Evolutionary conservation across 2,888 invertebrate genomes (phyloP).

Genomic region (Epinotia bilunana): DNA sequence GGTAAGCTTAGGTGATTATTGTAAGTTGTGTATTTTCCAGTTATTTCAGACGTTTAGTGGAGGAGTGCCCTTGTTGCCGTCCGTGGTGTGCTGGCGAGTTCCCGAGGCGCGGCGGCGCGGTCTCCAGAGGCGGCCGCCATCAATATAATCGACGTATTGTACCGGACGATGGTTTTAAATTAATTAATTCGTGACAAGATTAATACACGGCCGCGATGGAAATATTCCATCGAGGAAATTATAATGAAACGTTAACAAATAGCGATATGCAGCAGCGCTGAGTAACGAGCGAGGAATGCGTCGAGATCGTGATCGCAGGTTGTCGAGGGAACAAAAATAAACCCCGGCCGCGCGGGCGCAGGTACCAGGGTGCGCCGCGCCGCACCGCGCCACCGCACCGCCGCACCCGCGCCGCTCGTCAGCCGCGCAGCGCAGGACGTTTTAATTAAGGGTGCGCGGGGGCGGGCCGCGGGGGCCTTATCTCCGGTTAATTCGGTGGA

Average conservation of each 20-base stretch:
- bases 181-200: conserved; percentile 43
- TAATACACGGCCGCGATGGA: conserved; percentile 35
- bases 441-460: conserved; percentile 60
- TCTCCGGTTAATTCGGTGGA: conserved; percentile 59
- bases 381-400: conserved; percentile 40
- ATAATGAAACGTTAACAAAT: conserved; percentile 43
- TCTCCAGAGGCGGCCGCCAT: conserved; percentile 18
- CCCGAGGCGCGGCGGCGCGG: background rate
- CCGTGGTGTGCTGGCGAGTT: no score
- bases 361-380: conserved; percentile 41
- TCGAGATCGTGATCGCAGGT: conserved; percentile 54
- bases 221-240: conserved; percentile 42
- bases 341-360: conserved; percentile 46
- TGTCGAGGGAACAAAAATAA: conserved; percentile 50
- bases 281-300: conserved; percentile 58
- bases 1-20: no score
- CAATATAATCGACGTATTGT: conserved; percentile 32
- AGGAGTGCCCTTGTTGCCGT: background rate
- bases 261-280: conserved; percentile 47
- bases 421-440: conserved; percentile 53
- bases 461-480: conserved; percentile 52
- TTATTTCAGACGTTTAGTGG: background rate
- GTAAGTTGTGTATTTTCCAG: background rate
- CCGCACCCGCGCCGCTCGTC: conserved; percentile 23
- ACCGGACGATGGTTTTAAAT: conserved; percentile 31